phyloP scores from a whole-genome alignment of 2,113 vertebrate species.

The Aix galericulata region DNA sequence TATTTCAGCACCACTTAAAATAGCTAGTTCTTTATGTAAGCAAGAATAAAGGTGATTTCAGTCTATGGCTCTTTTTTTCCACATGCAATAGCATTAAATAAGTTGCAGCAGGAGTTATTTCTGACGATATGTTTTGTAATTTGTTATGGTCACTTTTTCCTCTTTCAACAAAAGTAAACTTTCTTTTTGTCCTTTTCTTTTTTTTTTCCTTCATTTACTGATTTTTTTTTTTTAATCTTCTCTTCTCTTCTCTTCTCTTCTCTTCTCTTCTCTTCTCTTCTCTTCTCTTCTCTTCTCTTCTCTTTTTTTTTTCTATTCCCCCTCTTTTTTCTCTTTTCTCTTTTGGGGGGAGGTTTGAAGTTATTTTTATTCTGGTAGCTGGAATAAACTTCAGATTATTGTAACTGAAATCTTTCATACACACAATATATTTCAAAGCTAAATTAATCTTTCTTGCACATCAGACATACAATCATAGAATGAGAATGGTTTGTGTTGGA shows the following conservation, averaged over 20 bases:
- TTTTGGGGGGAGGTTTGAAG: neutral
- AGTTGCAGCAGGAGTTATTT: constrained; percentile 9
- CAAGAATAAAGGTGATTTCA: constrained; percentile 51
- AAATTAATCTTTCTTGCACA: neutral
- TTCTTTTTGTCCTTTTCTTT: neutral
- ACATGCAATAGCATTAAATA: neutral
- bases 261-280: no score
- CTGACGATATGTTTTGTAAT: neutral
- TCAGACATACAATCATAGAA: neutral
- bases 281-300: neutral
- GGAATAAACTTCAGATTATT: neutral
- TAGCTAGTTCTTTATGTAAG: constrained; percentile 46
- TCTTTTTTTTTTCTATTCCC: neutral
- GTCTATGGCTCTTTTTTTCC: neutral
- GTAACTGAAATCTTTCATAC: neutral
- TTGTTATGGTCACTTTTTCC: neutral
- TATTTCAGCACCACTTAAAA: constrained; percentile 67
- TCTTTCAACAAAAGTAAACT: neutral
- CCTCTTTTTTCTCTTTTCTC: neutral
- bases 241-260: no score
- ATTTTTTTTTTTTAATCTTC: no score
- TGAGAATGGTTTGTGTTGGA: neutral
- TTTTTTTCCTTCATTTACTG: rapidly evolving
- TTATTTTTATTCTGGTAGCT: neutral
- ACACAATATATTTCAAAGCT: neutral